phyloP scores from a whole-genome alignment of 2,113 vertebrate species.

The Rhabdomys dilectus region DNA sequence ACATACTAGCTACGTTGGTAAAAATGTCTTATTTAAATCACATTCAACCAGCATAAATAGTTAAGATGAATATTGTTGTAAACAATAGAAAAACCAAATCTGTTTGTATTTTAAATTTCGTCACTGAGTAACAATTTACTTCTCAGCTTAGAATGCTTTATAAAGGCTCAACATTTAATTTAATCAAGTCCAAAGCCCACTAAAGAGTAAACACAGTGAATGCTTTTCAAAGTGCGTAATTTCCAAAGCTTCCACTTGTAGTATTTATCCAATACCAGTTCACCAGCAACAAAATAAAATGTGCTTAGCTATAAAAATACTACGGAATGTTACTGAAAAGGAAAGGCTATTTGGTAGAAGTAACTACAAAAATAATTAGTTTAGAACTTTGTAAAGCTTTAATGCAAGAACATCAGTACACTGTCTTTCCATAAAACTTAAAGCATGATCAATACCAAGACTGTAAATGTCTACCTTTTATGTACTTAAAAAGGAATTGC shows the following conservation, averaged over 20 bases:
- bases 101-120: constrained; percentile 70
- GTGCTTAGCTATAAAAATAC: constrained; percentile 89
- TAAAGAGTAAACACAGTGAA: constrained; percentile 73
- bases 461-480: constrained; percentile 88
- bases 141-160: constrained; percentile 78
- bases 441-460: constrained; percentile 88
- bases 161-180: constrained; percentile 74
- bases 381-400: constrained; percentile 92
- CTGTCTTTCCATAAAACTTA: constrained; percentile 87
- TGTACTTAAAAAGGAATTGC: constrained; percentile 84
- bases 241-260: constrained; percentile 79
- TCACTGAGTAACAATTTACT: constrained; percentile 79
- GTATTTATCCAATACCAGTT: constrained; percentile 84
- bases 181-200: constrained; percentile 79
- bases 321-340: constrained; percentile 92
- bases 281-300: constrained; percentile 86
- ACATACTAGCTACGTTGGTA: constrained; percentile 81
- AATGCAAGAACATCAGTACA: constrained; percentile 90
- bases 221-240: constrained; percentile 81
- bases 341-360: constrained; percentile 93
- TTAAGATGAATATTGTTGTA: constrained; percentile 87
- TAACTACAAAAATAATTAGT: constrained; percentile 98
- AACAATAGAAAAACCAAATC: constrained; percentile 85
- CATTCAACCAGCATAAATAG: constrained; percentile 88
- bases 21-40: constrained; percentile 87